These are phyloP conservation scores for Cydia amplana DNA, from an alignment of 1,140 invertebrate genomes.

Conservation along the genomic window DNA sequence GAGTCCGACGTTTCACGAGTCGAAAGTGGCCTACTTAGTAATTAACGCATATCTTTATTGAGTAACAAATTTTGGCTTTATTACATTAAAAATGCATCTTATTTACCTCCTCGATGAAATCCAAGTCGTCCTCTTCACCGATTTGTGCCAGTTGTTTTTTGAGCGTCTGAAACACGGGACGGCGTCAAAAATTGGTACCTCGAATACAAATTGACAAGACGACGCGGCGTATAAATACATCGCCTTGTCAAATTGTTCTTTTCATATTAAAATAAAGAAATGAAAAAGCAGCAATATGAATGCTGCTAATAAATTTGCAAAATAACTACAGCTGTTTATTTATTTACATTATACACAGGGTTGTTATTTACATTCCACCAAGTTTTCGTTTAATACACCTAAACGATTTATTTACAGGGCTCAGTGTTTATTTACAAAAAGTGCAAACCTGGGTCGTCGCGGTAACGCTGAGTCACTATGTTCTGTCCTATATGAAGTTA, in stretches of 20 bases:
- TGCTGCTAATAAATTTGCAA: conserved; percentile 10
- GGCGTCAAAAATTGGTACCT: not conserved
- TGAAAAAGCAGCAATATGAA: conserved; percentile 14
- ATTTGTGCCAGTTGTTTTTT: conserved; percentile 65
- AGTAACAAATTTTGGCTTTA: no score
- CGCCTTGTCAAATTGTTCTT: not conserved
- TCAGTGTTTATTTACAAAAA: conserved; percentile 24
- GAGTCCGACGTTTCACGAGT: no score
- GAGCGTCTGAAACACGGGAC: conserved; percentile 58
- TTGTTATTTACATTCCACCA: conserved; percentile 17
- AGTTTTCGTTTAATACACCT: not conserved
- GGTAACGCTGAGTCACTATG: conserved; percentile 22
- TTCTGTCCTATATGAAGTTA: conserved; percentile 3
- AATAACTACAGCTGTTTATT: conserved; percentile 6
- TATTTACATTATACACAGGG: conserved; percentile 18
- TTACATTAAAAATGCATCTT: not conserved
- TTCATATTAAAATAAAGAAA: not conserved
- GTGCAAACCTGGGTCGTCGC: conserved; percentile 3
- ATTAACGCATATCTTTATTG: no score
- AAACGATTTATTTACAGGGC: conserved; percentile 10
- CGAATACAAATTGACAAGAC: not conserved
- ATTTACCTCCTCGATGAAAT: conserved; percentile 62
- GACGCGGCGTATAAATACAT: not conserved
- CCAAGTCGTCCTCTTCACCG: conserved; percentile 66
- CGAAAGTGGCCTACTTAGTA: not conserved